Percentiles rank a stretch among this genome's conserved stretches.
Conservation (phyloP, 2,797 vertebrate species). For the Mormyrops attenuatus region DNA sequence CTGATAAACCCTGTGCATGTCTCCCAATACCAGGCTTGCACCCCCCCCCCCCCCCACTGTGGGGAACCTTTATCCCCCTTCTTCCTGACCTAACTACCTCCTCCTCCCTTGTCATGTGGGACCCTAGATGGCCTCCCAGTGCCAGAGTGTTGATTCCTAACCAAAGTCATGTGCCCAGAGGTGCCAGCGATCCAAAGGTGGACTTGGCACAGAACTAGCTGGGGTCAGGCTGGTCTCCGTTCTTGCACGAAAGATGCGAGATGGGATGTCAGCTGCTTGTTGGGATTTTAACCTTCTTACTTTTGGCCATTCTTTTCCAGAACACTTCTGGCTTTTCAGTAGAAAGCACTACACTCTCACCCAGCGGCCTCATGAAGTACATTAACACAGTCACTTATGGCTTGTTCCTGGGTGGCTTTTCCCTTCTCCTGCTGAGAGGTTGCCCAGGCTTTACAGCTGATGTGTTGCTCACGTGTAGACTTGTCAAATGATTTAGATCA, state of each 20-base stretch:
- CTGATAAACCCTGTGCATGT: constrained; percentile 46
- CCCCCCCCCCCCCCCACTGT: neutral
- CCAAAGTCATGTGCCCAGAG: constrained; percentile 66
- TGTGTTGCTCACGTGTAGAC: neutral
- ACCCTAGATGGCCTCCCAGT: neutral
- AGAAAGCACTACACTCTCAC: neutral
- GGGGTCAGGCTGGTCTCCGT: too few relatives aligned
- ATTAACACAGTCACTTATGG: neutral
- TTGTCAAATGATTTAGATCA: neutral
- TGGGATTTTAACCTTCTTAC: neutral
- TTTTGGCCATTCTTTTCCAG: neutral
- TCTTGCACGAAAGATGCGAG: neutral
- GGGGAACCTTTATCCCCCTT: neutral
- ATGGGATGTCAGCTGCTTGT: neutral
- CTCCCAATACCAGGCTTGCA: neutral
- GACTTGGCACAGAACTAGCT: neutral
- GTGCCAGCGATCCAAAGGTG: constrained; percentile 30
- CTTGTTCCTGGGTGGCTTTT: neutral
- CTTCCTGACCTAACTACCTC: neutral
- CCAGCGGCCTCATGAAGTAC: neutral
- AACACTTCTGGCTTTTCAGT: neutral
- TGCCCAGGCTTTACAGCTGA: too few relatives aligned
- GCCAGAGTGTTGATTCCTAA: constrained; percentile 54
- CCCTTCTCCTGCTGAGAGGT: neutral
- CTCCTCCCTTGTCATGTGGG: neutral